These are phyloP conservation scores for Callospermophilus lateralis DNA, from an alignment of 2,113 vertebrate genomes.

Conservation along the genomic window DNA sequence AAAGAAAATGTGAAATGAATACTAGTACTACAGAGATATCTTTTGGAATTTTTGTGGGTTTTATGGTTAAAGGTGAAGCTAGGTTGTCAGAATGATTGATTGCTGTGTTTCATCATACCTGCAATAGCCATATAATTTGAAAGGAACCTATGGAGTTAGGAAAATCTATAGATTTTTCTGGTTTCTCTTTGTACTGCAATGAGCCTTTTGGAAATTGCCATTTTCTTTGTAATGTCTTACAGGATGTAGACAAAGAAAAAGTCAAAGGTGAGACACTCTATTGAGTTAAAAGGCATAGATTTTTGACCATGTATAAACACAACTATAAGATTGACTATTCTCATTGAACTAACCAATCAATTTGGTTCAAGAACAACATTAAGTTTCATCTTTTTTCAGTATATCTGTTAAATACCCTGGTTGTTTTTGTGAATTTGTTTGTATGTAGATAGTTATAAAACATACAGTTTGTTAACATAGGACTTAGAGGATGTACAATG, in stretches of 20 bases:
- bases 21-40: not conserved
- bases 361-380: constrained; percentile 56
- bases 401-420: not conserved
- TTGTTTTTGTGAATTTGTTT: not conserved
- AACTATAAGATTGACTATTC: constrained; percentile 29
- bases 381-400: constrained; percentile 43
- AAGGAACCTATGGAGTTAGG: constrained; percentile 20
- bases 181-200: not conserved
- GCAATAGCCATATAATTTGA: not conserved
- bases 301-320: constrained; percentile 39
- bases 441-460: not conserved
- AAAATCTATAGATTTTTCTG: constrained; percentile 21
- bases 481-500: not conserved
- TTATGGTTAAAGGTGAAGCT: constrained; percentile 64
- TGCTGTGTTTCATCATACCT: constrained; percentile 60
- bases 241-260: constrained; percentile 44
- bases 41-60: constrained; percentile 46
- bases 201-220: constrained; percentile 39
- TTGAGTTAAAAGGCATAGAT: constrained; percentile 55
- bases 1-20: constrained; percentile 51
- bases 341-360: constrained; percentile 57
- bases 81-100: constrained; percentile 69
- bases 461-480: not conserved
- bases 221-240: constrained; percentile 16
- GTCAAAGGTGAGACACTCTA: constrained; percentile 33